These are phyloP conservation scores for Vombatus ursinus DNA, from an alignment of 2,113 vertebrate species.

Conservation along the genomic window DNA sequence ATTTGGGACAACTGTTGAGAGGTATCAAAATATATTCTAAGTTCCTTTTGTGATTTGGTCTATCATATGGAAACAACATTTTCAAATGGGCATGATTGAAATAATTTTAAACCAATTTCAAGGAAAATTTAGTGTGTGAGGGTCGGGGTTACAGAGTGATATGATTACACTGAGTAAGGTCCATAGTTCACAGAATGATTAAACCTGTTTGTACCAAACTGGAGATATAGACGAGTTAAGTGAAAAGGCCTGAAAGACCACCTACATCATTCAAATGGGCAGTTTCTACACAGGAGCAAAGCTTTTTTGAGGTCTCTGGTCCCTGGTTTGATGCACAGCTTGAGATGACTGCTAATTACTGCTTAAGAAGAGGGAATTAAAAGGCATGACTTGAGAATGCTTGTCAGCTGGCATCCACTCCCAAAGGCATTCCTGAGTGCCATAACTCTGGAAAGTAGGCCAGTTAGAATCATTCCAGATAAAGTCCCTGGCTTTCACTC, in stretches of 20 bases:
- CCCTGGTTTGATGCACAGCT: neutral
- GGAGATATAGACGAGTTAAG: neutral
- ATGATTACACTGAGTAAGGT: neutral
- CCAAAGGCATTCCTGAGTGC: neutral
- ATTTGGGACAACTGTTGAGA: slow-evolving; percentile 7
- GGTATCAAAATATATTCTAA: neutral
- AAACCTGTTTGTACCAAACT: neutral
- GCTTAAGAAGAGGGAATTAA: neutral
- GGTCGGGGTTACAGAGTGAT: neutral
- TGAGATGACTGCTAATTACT: neutral
- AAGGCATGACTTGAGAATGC: neutral
- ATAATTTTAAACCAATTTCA: neutral
- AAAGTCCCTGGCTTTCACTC: neutral
- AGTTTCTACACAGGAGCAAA: too few relatives aligned
- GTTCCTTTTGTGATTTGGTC: neutral
- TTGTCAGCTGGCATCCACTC: neutral
- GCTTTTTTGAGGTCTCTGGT: neutral
- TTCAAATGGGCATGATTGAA: neutral
- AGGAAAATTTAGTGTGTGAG: neutral
- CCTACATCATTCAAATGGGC: neutral
- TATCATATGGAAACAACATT: neutral
- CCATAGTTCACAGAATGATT: neutral
- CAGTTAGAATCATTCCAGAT: neutral
- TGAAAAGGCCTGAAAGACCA: neutral
- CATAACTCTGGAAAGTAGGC: neutral